Evolutionary conservation across 2,797 vertebrate species (phyloP), one percentile per base, ranked within the genome.

Genomic region (Pangasius sanitwongsei): DNA sequence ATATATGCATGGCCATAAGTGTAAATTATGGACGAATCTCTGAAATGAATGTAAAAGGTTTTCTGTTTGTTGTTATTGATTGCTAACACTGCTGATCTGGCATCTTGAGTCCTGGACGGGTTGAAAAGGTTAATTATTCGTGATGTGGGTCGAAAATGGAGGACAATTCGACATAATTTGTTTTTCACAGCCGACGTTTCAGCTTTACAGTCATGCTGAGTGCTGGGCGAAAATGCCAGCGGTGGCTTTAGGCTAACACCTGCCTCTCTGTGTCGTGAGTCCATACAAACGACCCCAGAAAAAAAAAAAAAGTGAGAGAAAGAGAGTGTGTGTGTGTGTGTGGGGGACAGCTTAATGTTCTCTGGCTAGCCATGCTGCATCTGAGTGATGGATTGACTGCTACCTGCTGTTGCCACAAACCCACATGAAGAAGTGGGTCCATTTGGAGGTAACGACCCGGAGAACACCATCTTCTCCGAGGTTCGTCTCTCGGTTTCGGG

Each of bases 201-300:
- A 25, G 83, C 5, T 85, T 69, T 85, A 69, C 63, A 34, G 59
- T 83, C 81, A 48, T 41, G 81, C 81, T 48, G 83, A 69, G 83
- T 48, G 63, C 63, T 6, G 63, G 48, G 83, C 13, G 11, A 70
- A 84, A 95, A 96, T 95, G 93, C 92, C 95, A 94, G 91, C 92
- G 89, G 91, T 93, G 80, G 94, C 95, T 95, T 89, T 86, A 93
- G 95, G 95, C 94, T 92, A 93, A 89, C 92, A 94, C 93, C 93
- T 94, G 92, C 95, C 92, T 93, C 92, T 89, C 86, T 91, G 93
- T 91, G 94, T 92, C 91, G 89, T 91, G 93, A 94, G 93, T 92
- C 86, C 70, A 25, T 92, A 92, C 92, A 91, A 92, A 94, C 88
- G 85, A 91, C 92, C 91, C 93, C 91, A 55, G 50, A 34, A 74